Conservation (phyloP, 2,113 vertebrate species). For the Scophthalmus maximus region DNA sequence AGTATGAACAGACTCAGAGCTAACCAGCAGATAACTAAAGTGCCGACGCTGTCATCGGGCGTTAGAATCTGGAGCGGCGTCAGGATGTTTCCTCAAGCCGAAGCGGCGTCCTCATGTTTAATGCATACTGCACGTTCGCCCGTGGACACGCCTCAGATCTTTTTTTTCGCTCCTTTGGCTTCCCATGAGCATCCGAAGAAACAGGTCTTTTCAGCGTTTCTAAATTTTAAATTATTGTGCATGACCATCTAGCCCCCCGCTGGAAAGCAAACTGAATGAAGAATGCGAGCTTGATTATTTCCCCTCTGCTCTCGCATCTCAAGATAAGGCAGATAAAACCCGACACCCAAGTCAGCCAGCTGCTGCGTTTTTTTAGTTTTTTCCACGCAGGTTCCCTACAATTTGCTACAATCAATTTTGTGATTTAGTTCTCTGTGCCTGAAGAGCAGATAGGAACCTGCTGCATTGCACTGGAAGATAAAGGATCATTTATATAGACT, state of each 20-base stretch:
- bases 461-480: not conserved
- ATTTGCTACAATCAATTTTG: not conserved
- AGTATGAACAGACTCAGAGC: not conserved
- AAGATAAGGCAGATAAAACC: not conserved
- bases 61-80: not conserved
- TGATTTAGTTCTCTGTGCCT: not conserved
- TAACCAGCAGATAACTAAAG: not conserved
- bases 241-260: not conserved
- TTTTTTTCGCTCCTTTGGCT: not conserved
- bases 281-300: constrained; percentile 8
- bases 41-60: not conserved
- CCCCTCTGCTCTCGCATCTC: not conserved
- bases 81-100: not conserved
- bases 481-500: not conserved
- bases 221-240: constrained; percentile 2
- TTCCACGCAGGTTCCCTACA: not conserved
- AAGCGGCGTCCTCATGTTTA: not conserved
- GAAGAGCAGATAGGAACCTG: not conserved
- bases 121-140: not conserved
- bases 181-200: not conserved
- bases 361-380: not conserved
- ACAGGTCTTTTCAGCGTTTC: not conserved
- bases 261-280: constrained; percentile 23
- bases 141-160: constrained; percentile 4
- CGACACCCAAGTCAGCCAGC: not conserved